Base-by-base conservation (phyloP, 2,113 vertebrate genomes). In the Onychostoma macrolepis region DNA sequence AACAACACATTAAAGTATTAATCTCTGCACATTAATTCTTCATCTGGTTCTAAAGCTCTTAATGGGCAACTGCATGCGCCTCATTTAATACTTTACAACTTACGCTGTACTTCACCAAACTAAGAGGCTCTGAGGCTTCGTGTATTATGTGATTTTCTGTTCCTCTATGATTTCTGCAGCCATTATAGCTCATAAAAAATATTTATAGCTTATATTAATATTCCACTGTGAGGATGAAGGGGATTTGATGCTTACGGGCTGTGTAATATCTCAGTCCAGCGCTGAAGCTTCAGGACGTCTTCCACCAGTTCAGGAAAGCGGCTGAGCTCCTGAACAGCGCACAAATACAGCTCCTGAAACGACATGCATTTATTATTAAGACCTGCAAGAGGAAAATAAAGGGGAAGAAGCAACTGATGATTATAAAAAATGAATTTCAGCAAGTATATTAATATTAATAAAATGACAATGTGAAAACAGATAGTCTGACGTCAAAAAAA, bases 261-360 rank as follows among this genome's bases (percentile, higher is more conserved):
- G 90, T 95, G 92, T 9, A 96, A 83, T 88, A 95, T 95, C 90
- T 96, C 95, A 0, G 93, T 93, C 94, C 94, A 95, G 65, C 97
- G 95, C 93, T 98, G 97, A 82, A 98, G 95, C 87, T 97, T 96
- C 38, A 98, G 94, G 63, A 98, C 96, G 72, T 97, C 96, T 1
- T 97, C 97, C 86, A 97, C 96, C 89, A 98, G 95, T 90, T 97
- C 97, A 0, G 96, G 97, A 87, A 96, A 96, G 28, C 94, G 95
- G 50, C 93, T 96, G 28, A 97, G 89, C 86, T 98, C 96, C 93
- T 97, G 96, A 87, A 97, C 96, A 6, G 98, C 97, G 80, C 96
- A 94, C 92, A 97, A 87, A 89, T 98, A 99, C 83, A 99, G 94
- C 82, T 98, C 97, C 97, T 95, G 61, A 28, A 90, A 75, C 38